Evolutionary conservation across 2,888 invertebrate genomes (phyloP), one percentile per base, ranked within the genome.

Genomic region (Xestia c-nigrum): DNA sequence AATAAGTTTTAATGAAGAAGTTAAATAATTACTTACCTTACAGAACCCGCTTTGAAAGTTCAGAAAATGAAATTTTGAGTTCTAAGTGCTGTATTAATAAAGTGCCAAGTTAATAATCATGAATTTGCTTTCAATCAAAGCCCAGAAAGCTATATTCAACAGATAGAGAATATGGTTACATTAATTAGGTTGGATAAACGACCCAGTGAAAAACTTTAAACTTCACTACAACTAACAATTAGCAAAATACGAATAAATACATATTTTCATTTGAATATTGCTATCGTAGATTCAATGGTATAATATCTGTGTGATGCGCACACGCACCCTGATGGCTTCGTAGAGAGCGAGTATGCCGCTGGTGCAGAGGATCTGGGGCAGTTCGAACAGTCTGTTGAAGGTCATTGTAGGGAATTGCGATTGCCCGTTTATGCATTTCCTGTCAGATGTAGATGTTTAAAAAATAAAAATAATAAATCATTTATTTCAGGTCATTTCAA

Each of bases 1-100:
- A 67, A 61, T 31, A 61, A 79, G 40, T 78, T 73, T 61, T 61
- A 79, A 78, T 73, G 40, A 59, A 73, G 55, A 78, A 66, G 59
- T 73, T 67, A 40, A 66, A 79, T 66, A 66, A 79, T 66, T 66
- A 79, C 52, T 59, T 73, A 66, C 43, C 46, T 52, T 24, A 14
- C 19, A 50, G 12, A 57, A 71, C 16, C 31, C 19, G 7, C 66
- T 73, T 73, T 79, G 65, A 47, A 50, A 14, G 31, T 52, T 24
- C 4, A 19, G 7, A 40, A 65, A 24, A 71, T 3, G 16, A 12
- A 69, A 59, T 21, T 38, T 59, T 78, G n/a, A 65, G 50, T 21
- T 57, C 5, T 31, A 38, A 71, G 24, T 50, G 24, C 12, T 78
- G 31, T 47, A n/a, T 50, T 9, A 50, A 50, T 52, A 19, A 10